These are phyloP conservation scores for Thamnophis sirtalis DNA, from an alignment of 2,113 vertebrate genomes.

Conservation along the genomic window DNA sequence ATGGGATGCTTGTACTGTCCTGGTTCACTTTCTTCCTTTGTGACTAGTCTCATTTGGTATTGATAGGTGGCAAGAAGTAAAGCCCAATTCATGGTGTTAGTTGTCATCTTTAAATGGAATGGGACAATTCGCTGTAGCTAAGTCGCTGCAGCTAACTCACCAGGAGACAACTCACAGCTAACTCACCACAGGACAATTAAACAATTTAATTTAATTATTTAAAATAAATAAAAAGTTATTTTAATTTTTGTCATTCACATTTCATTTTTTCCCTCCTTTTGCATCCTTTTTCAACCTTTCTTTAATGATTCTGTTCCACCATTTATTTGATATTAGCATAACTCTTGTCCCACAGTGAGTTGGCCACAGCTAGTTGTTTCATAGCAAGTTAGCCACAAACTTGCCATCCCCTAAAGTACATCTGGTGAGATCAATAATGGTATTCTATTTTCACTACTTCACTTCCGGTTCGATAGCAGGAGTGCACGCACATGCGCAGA, in stretches of 20 bases:
- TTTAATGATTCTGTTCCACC: not conserved
- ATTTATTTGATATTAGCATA: not conserved
- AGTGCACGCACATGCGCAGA: too few species aligned
- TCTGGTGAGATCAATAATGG: too few species aligned
- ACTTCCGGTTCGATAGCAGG: too few species aligned
- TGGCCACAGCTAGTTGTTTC: not conserved
- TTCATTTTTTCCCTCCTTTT: not conserved
- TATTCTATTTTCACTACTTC: too few species aligned
- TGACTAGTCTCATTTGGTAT: not conserved
- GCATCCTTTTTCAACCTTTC: not conserved
- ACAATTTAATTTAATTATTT: not conserved
- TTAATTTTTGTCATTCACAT: not conserved
- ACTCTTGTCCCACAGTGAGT: not conserved
- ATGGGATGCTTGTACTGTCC: not conserved
- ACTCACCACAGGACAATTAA: not conserved
- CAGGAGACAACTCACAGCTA: not conserved
- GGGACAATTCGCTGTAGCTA: not conserved
- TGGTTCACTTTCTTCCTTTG: not conserved
- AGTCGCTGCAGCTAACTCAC: not conserved
- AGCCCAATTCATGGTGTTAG: not conserved
- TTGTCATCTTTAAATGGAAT: not conserved
- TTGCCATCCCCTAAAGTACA: too few species aligned
- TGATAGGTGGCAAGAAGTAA: not conserved
- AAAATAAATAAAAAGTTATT: not conserved
- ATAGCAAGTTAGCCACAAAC: too few species aligned